These are phyloP conservation scores for Mycteria americana DNA, from an alignment of 2,797 vertebrate species.

Conservation along the genomic window DNA sequence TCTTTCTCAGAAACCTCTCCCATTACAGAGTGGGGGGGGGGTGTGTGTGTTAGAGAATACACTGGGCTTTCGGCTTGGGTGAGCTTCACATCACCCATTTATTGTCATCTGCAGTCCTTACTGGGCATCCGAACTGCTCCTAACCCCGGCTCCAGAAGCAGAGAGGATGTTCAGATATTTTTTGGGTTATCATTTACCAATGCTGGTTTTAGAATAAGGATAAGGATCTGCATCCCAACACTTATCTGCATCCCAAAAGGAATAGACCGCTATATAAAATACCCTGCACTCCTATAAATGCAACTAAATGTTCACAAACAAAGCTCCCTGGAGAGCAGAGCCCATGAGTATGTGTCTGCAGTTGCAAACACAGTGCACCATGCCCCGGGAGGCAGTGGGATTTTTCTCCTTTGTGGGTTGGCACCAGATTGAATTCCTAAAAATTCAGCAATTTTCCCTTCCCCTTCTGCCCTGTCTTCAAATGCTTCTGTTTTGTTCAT, in stretches of 20 bases:
- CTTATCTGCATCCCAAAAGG: neutral
- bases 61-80: neutral
- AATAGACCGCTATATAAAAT: neutral
- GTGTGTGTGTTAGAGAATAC: neutral
- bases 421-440: neutral
- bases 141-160: neutral
- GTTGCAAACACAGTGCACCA: neutral
- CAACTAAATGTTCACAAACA: neutral
- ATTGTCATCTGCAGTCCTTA: neutral
- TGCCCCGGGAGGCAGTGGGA: neutral
- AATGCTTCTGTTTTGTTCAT: neutral
- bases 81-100: neutral
- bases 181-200: neutral
- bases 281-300: neutral
- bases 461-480: neutral
- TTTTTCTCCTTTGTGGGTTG: neutral
- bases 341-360: neutral
- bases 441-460: neutral
- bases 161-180: neutral
- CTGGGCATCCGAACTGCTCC: neutral
- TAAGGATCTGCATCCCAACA: neutral
- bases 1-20: neutral
- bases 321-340: neutral
- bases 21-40: accelerated
- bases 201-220: neutral